Evolutionary conservation across 2,113 vertebrate genomes (phyloP), one percentile per base, ranked within the genome.

Genomic region (Steatornis caripensis): DNA sequence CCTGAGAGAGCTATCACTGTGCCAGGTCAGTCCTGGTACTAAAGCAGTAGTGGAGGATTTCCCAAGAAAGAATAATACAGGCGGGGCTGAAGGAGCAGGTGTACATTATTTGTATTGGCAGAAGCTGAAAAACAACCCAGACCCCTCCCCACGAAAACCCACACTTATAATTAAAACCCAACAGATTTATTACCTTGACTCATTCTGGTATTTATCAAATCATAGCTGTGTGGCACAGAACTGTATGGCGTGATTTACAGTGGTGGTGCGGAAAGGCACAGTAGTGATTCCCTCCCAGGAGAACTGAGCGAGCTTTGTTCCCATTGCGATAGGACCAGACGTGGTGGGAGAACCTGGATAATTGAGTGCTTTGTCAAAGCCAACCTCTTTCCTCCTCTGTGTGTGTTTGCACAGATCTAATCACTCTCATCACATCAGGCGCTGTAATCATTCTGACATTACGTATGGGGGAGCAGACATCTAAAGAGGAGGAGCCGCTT

Each of bases 341-440:
- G 39, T 93, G 64, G 86, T 95, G 94, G 68, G 79, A 74, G 86
- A 97, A 91, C 91, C 79, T 94, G 51, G 71, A 71, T 94, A 90
- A 96, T 93, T 89, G 85, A 93, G 82, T 83, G 60, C 68, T 93
- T 93, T 97, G 92, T 96, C 88, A 82, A 80, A 96, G 90, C 91
- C 93, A 88, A 89, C 83, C 74, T 95, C 78, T 76, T 96, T 88
- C 95, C 93, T 96, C 77, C 83, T 94, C 88, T 86, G 62, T 92
- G 79, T 91, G 84, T 83, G 70, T 84, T 89, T 96, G 93, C 79
- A 71, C 87, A 65, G 91, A 92, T 86, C 76, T 96, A 92, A 95
- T 97, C 93, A 77, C 58, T 85, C 94, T 93, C 88, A 94, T 95
- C 85, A 91, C 89, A 95, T 94, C 95, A 81, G 85, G 62, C 3